Percentiles rank a stretch among this genome's conserved stretches.
Conservation (phyloP, 2,797 vertebrate genomes). For the Phrynocephalus guinanensis region DNA sequence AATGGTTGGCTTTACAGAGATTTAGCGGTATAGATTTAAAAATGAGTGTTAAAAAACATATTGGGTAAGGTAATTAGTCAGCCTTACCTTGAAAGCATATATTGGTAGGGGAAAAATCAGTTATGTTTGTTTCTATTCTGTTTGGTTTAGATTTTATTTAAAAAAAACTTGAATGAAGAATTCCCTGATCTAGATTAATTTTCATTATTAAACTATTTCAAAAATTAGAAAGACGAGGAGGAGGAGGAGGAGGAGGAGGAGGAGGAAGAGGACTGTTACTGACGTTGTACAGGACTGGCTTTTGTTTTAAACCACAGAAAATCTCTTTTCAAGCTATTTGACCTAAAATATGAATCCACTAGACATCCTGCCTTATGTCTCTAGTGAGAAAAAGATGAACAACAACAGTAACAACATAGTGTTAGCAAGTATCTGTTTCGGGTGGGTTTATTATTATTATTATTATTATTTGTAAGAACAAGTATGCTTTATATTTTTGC, state of each 20-base stretch:
- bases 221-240: neutral
- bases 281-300: conserved; percentile 73
- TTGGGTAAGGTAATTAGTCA: conserved; percentile 69
- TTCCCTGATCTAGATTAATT: conserved; percentile 64
- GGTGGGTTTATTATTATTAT: neutral
- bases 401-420: conserved; percentile 44
- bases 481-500: conserved; percentile 80
- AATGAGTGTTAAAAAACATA: conserved; percentile 57
- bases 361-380: conserved; percentile 76
- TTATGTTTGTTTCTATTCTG: conserved; percentile 49
- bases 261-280: conserved; percentile 56
- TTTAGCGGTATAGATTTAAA: conserved; percentile 55
- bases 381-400: conserved; percentile 63
- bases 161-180: conserved; percentile 69
- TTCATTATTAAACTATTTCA: conserved; percentile 57
- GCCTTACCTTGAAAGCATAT: conserved; percentile 66
- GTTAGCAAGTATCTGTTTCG: conserved; percentile 69
- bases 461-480: conserved; percentile 69
- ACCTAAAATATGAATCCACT: conserved; percentile 73
- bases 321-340: conserved; percentile 76
- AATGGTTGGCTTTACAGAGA: conserved; percentile 63
- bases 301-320: conserved; percentile 57
- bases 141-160: neutral
- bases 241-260: conserved; percentile 29
- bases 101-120: conserved; percentile 65